Evolutionary conservation across 2,113 vertebrate genomes (phyloP).

Genomic region (Camelus dromedarius): DNA sequence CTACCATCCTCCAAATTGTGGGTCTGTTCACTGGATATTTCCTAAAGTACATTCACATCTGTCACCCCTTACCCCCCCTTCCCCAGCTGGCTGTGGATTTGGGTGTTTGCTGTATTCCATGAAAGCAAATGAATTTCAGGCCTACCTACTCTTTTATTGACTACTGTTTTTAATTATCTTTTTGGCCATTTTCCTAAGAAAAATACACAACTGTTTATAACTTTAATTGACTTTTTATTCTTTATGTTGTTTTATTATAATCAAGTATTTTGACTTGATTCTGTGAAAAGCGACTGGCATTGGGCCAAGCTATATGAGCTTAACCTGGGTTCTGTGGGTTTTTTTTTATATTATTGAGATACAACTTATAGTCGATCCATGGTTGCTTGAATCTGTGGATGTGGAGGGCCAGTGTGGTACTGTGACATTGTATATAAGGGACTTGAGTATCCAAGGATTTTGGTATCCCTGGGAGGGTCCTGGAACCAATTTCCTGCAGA

Average conservation of each 20-base stretch:
- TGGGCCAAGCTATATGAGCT: background rate
- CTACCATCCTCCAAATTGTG: background rate
- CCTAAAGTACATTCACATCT: background rate
- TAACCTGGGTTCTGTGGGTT: background rate
- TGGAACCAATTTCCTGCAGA: background rate
- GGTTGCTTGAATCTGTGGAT: background rate
- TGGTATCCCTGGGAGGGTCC: background rate
- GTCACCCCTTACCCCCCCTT: rapidly evolving
- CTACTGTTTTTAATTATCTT: background rate
- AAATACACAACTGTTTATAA: background rate
- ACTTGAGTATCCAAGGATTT: background rate
- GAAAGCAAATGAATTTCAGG: background rate
- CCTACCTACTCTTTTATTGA: background rate
- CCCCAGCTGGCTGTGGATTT: background rate
- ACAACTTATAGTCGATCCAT: background rate
- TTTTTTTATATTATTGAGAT: background rate
- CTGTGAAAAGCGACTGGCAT: background rate
- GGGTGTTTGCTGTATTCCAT: background rate
- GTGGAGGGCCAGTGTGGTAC: background rate
- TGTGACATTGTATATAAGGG: background rate
- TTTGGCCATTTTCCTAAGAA: background rate
- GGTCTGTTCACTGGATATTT: background rate
- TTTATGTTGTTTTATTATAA: background rate
- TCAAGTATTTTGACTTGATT: background rate
- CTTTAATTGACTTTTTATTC: background rate